Conservation (phyloP, 2,113 vertebrate genomes). For the Myodes glareolus region DNA sequence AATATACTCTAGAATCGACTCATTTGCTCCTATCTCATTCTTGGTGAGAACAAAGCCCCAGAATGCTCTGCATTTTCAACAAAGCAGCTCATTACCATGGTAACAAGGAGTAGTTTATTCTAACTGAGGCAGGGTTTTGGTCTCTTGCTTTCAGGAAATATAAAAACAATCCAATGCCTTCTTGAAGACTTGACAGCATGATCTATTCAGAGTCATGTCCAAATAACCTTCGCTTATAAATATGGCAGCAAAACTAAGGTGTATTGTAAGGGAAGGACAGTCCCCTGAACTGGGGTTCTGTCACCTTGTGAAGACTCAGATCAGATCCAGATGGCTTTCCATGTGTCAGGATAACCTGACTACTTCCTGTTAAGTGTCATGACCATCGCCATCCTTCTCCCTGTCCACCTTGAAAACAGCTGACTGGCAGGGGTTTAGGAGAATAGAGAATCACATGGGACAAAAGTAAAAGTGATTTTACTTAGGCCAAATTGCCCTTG, state of each 20-base stretch:
- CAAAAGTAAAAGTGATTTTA: conserved; percentile 35
- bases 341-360: not conserved
- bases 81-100: conserved; percentile 32
- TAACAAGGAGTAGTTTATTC: conserved; percentile 57
- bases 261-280: not conserved
- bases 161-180: conserved; percentile 22
- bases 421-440: not conserved
- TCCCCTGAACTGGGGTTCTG: not conserved
- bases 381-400: not conserved
- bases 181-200: not conserved
- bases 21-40: conserved; percentile 17
- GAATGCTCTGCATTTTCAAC: conserved; percentile 37
- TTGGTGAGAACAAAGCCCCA: conserved; percentile 32
- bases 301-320: conserved; percentile 17
- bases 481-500: not conserved
- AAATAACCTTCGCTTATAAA: not conserved
- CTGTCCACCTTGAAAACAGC: not conserved
- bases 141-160: conserved; percentile 45
- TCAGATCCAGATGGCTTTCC: not conserved
- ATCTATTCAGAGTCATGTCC: not conserved
- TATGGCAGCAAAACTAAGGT: not conserved
- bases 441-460: not conserved
- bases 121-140: not conserved
- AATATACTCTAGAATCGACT: conserved; percentile 58
- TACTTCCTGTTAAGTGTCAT: not conserved